Base-by-base conservation (phyloP, 2,113 vertebrate species). In the Ailuropoda melanoleuca region DNA sequence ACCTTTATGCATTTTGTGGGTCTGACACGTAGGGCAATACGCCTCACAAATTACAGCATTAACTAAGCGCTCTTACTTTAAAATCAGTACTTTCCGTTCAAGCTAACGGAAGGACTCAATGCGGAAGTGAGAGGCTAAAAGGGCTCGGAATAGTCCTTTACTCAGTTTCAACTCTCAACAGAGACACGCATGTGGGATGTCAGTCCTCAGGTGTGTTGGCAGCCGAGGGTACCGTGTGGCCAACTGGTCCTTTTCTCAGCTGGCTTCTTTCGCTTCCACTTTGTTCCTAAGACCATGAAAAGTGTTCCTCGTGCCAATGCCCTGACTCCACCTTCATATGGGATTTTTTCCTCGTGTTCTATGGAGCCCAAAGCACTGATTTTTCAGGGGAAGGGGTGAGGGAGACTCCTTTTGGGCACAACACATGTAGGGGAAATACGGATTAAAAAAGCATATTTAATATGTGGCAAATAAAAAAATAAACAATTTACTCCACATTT, bases 381-480 rank as follows among this genome's bases (percentile, higher is more conserved):
- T 90, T 90, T 74, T 89, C 31, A 48, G n/a, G 26, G 11, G 8
- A 0, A 12, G 0, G 4, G 14, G 6, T 2, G 12, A 23, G 81
- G 23, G 58, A 62, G 29, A 68, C 10, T 2, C 8, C 39, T 90
- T 84, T 60, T 19, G 34, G 34, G 43, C 5, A 39, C 66, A 56
- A 29, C 13, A 84, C 13, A 60, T 31, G 21, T 56, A 93, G 43
- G 39, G 21, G 8, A 64, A 90, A 23, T 37, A 55, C 1, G 37
- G 48, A 70, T 87, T 58, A 50, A 29, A 72, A 93, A 64, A 60
- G 19, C n/a, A 92, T 17, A 84, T 48, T 75, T 39, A 68, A 48
- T 39, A 37, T 56, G 75, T 4, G 0, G 0, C 55, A 60, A 72
- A 55, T 48, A 60, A 46, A 39, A 90, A 56, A 56, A 29, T 1